Evolutionary conservation across 35 echinoderm and acorn worm genomes (phyloP), one percentile per base, ranked within the genome.

Genomic region (Acanthaster planci): DNA sequence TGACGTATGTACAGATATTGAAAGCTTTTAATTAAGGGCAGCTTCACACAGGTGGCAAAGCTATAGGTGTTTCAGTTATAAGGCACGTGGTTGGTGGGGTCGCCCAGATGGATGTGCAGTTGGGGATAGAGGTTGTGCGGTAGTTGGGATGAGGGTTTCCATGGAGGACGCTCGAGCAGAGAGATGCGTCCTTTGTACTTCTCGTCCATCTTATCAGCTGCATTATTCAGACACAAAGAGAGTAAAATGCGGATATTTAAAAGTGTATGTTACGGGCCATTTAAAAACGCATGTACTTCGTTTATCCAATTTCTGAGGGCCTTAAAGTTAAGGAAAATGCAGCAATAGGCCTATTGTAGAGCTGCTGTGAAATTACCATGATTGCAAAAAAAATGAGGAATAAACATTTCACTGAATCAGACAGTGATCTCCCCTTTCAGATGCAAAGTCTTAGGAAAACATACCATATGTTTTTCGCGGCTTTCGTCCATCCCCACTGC

Each of bases 81-180:
- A 8, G 81, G 81, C 35, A 86, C 84, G 56, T 92, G 77, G 55
- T 93, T 57, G 34, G 51, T 93, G 17, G 91, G 87, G 67, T 91
- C 87, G 17, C 87, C 87, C 15, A 99, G 86, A 52, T 99, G 96
- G 27, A 99, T 99, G 17, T 87, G 96, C 8, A 99, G 86, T 55
- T 92, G 80, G 1, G 96, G 96, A 44, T 91, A 99, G 8, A 99
- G 86, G 78, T 99, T 99, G 67, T 99, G 96, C 17, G 96, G 88
- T 42, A 83, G 86, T 15, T 83, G 86, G 10, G 96, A 99, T 15
- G 96, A 86, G 23, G 96, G 96, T 80, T 99, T 99, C 92, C 92
- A 99, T 79, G 96, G 96, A 82, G 96, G 96, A 68, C 96, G 87
- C 72, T 99, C 96, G 78, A 91, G 54, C 21, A 94, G 64, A 37